Evolutionary conservation across 2,797 vertebrate species (phyloP).

Genomic region (Steatocranus sp.): DNA sequence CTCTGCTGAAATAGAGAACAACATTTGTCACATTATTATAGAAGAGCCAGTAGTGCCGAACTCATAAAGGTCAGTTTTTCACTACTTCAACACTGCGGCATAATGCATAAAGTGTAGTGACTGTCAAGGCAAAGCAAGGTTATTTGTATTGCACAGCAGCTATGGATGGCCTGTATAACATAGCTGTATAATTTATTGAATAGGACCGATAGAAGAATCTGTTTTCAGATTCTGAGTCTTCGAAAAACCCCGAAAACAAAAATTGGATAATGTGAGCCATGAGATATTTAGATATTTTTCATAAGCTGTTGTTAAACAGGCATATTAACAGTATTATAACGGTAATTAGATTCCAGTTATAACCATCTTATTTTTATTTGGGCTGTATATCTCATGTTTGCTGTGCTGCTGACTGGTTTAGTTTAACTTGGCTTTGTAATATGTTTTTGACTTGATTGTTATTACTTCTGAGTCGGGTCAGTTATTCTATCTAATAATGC

Average conservation of each 20-base stretch:
- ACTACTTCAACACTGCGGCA: neutral
- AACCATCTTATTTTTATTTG: neutral
- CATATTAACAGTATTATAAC: neutral
- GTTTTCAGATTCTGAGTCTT: neutral
- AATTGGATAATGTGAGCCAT: neutral
- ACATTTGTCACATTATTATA: neutral
- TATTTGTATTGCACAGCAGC: neutral
- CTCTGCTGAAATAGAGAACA: neutral
- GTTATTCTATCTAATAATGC: neutral
- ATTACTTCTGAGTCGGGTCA: neutral
- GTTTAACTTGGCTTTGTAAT: neutral
- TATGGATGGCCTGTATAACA: neutral
- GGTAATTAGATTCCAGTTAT: neutral
- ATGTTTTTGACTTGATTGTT: neutral
- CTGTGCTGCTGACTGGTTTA: neutral
- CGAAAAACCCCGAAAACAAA: neutral
- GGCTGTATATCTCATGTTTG: neutral
- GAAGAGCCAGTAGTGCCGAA: neutral
- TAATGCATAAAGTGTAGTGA: neutral
- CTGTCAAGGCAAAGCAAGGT: neutral
- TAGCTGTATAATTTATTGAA: neutral
- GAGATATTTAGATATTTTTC: neutral
- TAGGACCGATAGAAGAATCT: rapidly evolving
- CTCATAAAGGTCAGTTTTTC: neutral
- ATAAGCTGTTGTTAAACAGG: neutral